phyloP scores from a whole-genome alignment of 2,113 vertebrate genomes.

The Corapipo altera region DNA sequence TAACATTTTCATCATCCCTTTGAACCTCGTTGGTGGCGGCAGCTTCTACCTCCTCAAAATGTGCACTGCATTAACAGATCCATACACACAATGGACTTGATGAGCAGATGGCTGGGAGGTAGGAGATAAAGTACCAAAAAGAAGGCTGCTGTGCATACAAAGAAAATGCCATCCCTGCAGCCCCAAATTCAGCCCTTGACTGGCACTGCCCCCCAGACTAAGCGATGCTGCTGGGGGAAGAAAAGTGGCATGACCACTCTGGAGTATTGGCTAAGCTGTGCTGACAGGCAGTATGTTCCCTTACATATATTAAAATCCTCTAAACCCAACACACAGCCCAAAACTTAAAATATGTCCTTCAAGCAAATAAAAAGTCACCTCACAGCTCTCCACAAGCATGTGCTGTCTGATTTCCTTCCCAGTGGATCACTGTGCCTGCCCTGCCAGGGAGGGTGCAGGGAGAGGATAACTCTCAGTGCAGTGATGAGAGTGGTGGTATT shows the following conservation, averaged over 20 bases:
- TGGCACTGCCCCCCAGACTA: not conserved
- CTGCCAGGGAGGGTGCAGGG: not conserved
- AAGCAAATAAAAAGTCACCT: not conserved
- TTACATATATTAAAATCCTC: accelerated
- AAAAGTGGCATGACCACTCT: not conserved
- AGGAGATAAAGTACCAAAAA: not conserved
- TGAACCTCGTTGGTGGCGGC: accelerated
- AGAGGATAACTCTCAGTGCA: not conserved
- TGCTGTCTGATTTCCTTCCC: not conserved
- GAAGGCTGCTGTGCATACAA: not conserved
- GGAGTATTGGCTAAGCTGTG: not conserved
- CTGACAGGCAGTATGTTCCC: not conserved
- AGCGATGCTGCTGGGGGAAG: not conserved
- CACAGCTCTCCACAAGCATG: accelerated
- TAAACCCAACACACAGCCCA: not conserved
- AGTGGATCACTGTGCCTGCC: accelerated
- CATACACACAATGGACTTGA: not conserved
- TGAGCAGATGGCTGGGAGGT: not conserved
- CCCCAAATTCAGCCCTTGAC: not conserved
- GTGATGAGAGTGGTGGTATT: too few relatives aligned
- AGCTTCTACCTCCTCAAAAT: not conserved
- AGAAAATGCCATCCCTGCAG: not conserved
- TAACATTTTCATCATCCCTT: not conserved
- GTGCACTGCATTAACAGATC: not conserved
- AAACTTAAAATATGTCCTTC: not conserved